phyloP scores from a whole-genome alignment of 2,113 vertebrate genomes.

The Corythoichthys haematopterus region DNA sequence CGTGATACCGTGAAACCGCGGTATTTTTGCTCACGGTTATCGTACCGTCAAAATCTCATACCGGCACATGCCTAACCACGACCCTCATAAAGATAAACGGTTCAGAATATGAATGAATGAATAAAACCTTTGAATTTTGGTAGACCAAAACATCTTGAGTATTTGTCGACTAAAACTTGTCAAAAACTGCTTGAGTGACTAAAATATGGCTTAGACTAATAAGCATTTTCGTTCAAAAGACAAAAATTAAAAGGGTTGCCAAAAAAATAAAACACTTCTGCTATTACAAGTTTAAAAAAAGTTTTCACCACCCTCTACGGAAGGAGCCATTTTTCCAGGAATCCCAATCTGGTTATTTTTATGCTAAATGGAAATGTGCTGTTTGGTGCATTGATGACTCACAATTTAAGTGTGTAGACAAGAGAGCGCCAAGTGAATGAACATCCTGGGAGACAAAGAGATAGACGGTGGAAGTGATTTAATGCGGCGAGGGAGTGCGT shows the following conservation, averaged over 20 bases:
- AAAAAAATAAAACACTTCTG: neutral
- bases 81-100: too few relatives aligned
- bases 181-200: neutral
- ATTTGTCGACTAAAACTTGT: too few relatives aligned
- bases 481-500: neutral
- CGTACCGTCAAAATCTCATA: too few relatives aligned
- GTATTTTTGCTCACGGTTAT: too few relatives aligned
- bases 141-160: too few relatives aligned
- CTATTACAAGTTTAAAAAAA: neutral
- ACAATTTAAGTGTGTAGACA: neutral
- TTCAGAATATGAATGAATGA: too few relatives aligned
- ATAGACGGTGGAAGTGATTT: constrained; percentile 5
- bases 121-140: too few relatives aligned
- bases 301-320: neutral
- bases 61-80: too few relatives aligned
- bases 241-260: too few relatives aligned
- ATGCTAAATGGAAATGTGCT: neutral
- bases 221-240: too few relatives aligned
- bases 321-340: neutral
- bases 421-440: constrained; percentile 9
- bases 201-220: too few relatives aligned
- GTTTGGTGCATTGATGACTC: constrained; percentile 5
- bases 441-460: neutral
- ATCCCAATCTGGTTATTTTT: constrained; percentile 1
- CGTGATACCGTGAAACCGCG: too few relatives aligned